Conservation (phyloP, 2,888 invertebrate genomes). For the Byasa hedistus region DNA sequence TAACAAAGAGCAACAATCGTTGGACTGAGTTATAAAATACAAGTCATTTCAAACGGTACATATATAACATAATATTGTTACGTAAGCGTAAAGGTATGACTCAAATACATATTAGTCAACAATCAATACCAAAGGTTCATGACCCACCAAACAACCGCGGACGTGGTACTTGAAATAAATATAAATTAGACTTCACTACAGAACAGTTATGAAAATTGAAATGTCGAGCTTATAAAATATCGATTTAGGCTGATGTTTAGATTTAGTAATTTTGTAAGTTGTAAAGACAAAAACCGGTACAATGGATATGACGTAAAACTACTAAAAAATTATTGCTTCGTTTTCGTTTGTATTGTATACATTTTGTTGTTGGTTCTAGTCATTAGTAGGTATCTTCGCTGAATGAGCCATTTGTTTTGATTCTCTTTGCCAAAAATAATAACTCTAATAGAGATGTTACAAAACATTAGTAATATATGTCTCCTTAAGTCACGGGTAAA, state of each 20-base stretch:
- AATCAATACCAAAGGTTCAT: slow-evolving; percentile 16
- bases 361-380: background rate
- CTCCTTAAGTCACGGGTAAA: background rate
- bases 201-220: too few species aligned
- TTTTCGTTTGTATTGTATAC: background rate
- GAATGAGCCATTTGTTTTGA: background rate
- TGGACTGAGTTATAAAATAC: background rate
- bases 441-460: slow-evolving; percentile 10
- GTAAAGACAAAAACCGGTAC: too few species aligned
- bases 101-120: slow-evolving; percentile 15
- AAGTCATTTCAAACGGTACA: background rate
- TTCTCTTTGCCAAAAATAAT: slow-evolving; percentile 15
- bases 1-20: too few species aligned
- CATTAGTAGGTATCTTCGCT: background rate
- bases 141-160: slow-evolving; percentile 4
- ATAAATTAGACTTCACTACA: background rate
- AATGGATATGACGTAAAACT: background rate
- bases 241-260: too few species aligned
- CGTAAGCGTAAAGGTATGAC: background rate
- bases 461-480: slow-evolving; percentile 10
- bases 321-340: background rate
- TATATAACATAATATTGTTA: background rate
- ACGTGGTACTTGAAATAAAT: slow-evolving; percentile 2
- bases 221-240: too few species aligned
- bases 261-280: too few species aligned